Base-by-base conservation (phyloP, 2,888 invertebrate species). In the Cataglyphis albicans region DNA sequence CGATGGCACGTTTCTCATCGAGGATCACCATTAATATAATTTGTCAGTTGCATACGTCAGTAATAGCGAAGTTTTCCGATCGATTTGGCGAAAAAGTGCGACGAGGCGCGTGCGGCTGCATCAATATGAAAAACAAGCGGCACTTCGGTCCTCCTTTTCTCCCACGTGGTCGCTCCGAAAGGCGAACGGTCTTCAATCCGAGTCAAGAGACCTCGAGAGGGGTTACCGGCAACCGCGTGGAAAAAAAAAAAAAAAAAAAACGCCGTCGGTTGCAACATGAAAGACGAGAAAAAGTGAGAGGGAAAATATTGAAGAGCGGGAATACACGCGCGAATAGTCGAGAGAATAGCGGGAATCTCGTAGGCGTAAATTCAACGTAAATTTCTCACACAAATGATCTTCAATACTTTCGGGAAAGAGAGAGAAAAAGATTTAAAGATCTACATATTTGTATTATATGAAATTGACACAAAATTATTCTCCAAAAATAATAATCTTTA, bases 1-100 rank as follows among this genome's bases (percentile, higher is more conserved):
- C 85, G 81, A 85, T 82, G 83, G 84, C 86, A 88, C 83, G 83
- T 70, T 67, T 78, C 52, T 52, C 65, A 76, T 41, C 83, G 75
- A 67, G 81, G 32, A 67, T 88, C 86, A 91, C 90, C 93, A 93
- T 94, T 93, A 93, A 93, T 94, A 93, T 92, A 92, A 94, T 94
- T 94, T 93, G 94, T 94, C 94, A 93, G 91, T 87, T 89, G 90
- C 94, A 93, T 92, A 90, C 91, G 94, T 86, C 88, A 90, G 87
- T 90, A 91, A 90, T 87, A 88, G 88, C 86, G 87, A 87, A 91
- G 91, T 88, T 93, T 94, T 94, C 94, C 94, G 89, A 92, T 90
- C 94, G 94, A 94, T 94, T 94, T 94, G 92, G 84, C 93, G 92
- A 94, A 94, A 94, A 94, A 94, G 91, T 92, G 90, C 78, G 85